Conservation (phyloP, 2,113 vertebrate species). For the Eubucco bourcierii region DNA sequence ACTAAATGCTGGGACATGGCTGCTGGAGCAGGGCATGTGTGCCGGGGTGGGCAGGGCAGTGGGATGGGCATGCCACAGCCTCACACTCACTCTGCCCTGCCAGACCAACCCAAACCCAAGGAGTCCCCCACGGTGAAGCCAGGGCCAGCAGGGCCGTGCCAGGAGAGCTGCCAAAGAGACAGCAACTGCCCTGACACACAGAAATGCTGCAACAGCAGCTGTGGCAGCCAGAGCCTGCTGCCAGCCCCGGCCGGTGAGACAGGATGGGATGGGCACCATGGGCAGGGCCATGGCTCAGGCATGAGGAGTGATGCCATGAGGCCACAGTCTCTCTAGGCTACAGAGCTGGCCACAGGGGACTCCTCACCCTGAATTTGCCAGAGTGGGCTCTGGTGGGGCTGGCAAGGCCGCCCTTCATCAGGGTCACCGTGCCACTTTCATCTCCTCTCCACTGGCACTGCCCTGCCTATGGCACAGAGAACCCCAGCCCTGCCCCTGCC, state of each 20-base stretch:
- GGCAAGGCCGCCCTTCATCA: fast-evolving
- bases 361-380: too few relatives aligned
- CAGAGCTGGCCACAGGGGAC: neutral
- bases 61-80: neutral
- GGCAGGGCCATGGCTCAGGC: neutral
- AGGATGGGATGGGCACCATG: neutral
- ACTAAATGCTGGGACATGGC: fast-evolving
- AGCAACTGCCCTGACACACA: neutral
- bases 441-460: neutral
- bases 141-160: neutral
- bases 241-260: neutral
- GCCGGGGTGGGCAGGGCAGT: neutral
- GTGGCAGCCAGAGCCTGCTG: neutral
- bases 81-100: neutral
- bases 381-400: neutral
- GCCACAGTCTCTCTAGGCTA: fast-evolving
- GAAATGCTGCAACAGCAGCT: slow-evolving; percentile 37
- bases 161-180: neutral
- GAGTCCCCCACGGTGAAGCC: neutral
- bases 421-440: neutral
- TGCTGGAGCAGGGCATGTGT: fast-evolving
- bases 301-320: neutral
- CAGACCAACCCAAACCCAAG: neutral
- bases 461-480: neutral
- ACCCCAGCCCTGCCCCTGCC: neutral